Evolutionary conservation across 2,888 invertebrate species (phyloP), one percentile per base, ranked within the genome.

Genomic region (Coelinius sp.): DNA sequence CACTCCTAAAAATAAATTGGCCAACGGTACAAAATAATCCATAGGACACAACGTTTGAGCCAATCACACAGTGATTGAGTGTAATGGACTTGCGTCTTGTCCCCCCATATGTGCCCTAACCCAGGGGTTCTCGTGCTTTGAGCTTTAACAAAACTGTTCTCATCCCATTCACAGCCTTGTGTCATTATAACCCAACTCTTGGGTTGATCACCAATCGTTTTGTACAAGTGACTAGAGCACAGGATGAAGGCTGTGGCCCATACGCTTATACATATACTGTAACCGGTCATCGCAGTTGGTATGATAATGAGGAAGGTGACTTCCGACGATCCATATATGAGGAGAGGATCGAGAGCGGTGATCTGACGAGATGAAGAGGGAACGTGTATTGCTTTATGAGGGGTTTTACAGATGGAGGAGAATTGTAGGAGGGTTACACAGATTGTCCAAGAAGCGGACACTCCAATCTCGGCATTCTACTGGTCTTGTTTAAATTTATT

Each of bases 291-390:
- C n/a, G n/a, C 77, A 82, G 80, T 82, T 84, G 85, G 83, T 85
- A 87, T 86, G 86, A 86, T 88, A 88, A 88, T 88, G 87, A 88
- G 87, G 87, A 87, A 87, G 87, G 87, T 87, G 86, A 88, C 87
- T 87, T 87, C 87, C 87, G 87, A 88, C 85, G 86, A 85, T 86
- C 82, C 83, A 83, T 73, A 78, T 84, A 83, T 82, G 82, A 72
- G 74, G 67, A 70, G 67, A 68, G 64, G 52, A 31, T 78, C 79
- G 80, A 79, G 80, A 80, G 80, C 73, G 73, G 70, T 75, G 77
- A 75, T 70, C 71, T 46, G 64, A 56, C 49, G 14, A 38, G 14
- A 44, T 44, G 35, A 49, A 59, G 59, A 41, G 49, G 53, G 56
- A 63, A 62, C 73, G 31, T 8, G 66, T 35, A 25, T 35, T n/a